phyloP scores from a whole-genome alignment of 2,797 vertebrate species.

The Tolypeutes matacus region DNA sequence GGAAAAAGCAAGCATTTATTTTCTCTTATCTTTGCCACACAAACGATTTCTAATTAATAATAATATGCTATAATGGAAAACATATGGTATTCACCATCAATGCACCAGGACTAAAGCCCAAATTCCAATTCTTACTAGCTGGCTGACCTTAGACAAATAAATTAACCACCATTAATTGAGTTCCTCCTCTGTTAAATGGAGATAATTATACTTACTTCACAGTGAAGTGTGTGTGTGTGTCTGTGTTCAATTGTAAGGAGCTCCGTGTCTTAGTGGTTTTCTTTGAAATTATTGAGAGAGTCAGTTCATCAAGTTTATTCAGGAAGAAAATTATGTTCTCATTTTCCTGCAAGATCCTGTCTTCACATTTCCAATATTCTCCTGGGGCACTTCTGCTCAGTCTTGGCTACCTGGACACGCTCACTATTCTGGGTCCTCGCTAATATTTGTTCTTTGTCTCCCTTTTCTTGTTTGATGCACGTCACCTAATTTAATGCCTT shows the following conservation, averaged over 20 bases:
- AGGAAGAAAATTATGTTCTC: slow-evolving; percentile 34
- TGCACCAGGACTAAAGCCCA: neutral
- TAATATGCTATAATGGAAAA: neutral
- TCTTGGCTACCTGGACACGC: neutral
- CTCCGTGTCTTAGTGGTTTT: neutral
- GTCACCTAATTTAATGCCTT: neutral
- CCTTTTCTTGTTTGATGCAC: neutral
- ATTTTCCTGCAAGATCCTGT: neutral
- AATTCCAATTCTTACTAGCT: neutral
- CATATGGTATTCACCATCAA: neutral
- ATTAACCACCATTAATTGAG: neutral
- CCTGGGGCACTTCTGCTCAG: rapidly evolving
- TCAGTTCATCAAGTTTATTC: slow-evolving; percentile 1
- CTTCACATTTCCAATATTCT: neutral
- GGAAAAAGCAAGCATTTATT: neutral
- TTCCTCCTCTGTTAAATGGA: neutral
- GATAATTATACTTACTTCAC: neutral
- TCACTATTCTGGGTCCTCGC: neutral
- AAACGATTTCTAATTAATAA: slow-evolving; percentile 50
- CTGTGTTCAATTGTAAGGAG: neutral
- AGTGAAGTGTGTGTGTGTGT: neutral
- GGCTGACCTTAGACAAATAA: neutral
- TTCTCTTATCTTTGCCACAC: neutral
- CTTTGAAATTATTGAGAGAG: neutral
- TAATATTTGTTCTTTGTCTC: neutral